phyloP scores from a whole-genome alignment of 2,888 invertebrate species.

The Cerastoderma edule region DNA sequence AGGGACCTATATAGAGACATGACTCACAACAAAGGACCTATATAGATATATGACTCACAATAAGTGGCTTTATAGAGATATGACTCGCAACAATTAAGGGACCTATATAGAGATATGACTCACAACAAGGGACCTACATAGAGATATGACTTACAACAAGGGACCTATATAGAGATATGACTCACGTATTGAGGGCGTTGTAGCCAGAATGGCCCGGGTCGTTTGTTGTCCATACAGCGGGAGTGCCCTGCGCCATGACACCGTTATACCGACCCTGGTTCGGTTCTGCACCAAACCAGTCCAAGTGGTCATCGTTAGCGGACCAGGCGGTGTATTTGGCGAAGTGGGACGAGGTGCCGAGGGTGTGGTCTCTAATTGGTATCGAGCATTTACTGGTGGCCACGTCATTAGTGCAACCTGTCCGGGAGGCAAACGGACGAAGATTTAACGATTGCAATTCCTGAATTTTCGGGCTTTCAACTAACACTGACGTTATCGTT shows the following conservation, averaged over 20 bases:
- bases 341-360: slow-evolving; percentile 67
- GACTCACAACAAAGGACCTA: too few relatives aligned
- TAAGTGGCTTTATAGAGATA: too few relatives aligned
- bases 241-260: slow-evolving; percentile 69
- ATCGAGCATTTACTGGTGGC: slow-evolving; percentile 71
- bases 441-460: too few relatives aligned
- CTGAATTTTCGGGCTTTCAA: too few relatives aligned
- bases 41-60: too few relatives aligned
- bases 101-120: too few relatives aligned
- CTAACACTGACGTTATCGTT: too few relatives aligned
- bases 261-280: slow-evolving; percentile 75
- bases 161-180: neutral
- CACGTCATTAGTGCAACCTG: slow-evolving; percentile 66
- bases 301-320: slow-evolving; percentile 73
- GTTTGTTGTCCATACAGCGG: slow-evolving; percentile 81
- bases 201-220: slow-evolving; percentile 55
- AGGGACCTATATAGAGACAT: too few relatives aligned
- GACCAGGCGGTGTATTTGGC: slow-evolving; percentile 76
- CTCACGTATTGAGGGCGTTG: slow-evolving; percentile 70
- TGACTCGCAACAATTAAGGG: too few relatives aligned
- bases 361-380: slow-evolving; percentile 66
- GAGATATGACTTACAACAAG: too few relatives aligned
- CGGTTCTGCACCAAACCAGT: slow-evolving; percentile 78
- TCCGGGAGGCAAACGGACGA: too few relatives aligned
- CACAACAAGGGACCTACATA: too few relatives aligned